Base-by-base conservation (phyloP, 35 echinoderm and acorn worm species). In the Amphiura filiformis region DNA sequence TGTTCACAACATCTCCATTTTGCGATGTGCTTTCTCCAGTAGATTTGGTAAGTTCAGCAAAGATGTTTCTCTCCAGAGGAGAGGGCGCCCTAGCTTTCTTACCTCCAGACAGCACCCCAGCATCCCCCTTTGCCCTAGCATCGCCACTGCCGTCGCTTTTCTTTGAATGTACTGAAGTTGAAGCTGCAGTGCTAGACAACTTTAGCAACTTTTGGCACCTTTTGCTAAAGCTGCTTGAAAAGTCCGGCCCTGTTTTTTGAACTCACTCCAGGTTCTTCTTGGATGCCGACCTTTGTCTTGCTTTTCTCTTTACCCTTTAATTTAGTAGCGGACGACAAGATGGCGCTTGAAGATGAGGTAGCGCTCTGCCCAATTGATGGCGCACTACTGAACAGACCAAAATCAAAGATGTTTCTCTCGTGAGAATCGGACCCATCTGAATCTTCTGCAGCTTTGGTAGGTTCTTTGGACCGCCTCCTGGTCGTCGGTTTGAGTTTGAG, bases 21-120 rank as follows among this genome's bases (percentile, higher is more conserved):
- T 70, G 61, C 4, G 61, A 70, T 4, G 17, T 15, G 26, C 17
- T n/a, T 3, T n/a, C 61, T 70, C 3, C 15, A 70, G 61, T 26
- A 70, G 61, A 70, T 70, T 70, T 70, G 26, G 61, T n/a, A 70
- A 70, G 28, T 70, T 70, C 61, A 15, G 61, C 61, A 70, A 70
- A 70, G 15, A 70, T 70, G 26, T 70, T 70, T n/a, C 61, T 70
- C 11, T 70, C 61, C 4, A n/a, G 17, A 70, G 28, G 26, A 47
- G 41, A 47, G 4, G 41, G 4, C 17, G n/a, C n/a, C n/a, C n/a
- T n/a, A n/a, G n/a, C n/a, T n/a, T n/a, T n/a, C n/a, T n/a, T n/a
- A n/a, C n/a, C n/a, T n/a, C n/a, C n/a, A n/a, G n/a, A n/a, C n/a
- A n/a, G n/a, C n/a, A n/a, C n/a, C n/a, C n/a, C n/a, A n/a, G n/a